Base-by-base conservation (phyloP, 53 echinoderm and acorn worm genomes). In the Mesocentrotus franciscanus region DNA sequence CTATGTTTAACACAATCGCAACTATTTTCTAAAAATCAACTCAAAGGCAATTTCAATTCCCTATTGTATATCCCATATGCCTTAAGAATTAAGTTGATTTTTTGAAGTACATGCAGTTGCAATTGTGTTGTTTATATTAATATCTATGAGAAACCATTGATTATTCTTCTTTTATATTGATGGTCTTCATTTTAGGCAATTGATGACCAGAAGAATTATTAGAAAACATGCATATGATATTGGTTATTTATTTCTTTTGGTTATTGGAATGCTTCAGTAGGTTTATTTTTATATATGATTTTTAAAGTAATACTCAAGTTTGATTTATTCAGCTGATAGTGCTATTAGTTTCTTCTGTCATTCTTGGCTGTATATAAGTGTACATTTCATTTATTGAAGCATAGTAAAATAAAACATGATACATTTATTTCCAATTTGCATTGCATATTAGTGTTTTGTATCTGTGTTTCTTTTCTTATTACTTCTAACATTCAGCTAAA, bases 301-400 rank as follows among this genome's bases (percentile, higher is more conserved):
- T 83, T 20, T 84, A 42, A 42, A 9, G 20, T 84, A 22, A 8
- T 84, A 22, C 49, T 42, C 36, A 84, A 84, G 39, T 84, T 84
- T 84, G 17, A 22, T 49, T 84, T 22, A 49, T 84, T 84, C n/a
- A 84, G 55, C 84, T 18, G 39, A 84, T 55, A 84, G 39, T 42
- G 55, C 55, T 84, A 84, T 84, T 42, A 55, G 55, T 49, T 84
- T 84, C 10, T 84, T 24, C 27, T 49, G 42, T 36, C 36, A 79
- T 24, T 8, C 16, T 42, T 84, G 39, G 55, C 84, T 84, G 84
- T 84, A 55, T 84, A 84, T 84, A 15, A 84, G 55, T 84, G 84
- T 84, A 84, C 22, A 84, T 84, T 84, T 84, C 84, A 84, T 84
- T 84, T 84, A 84, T 84, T 49, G 55, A 42, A 84, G 84, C 55